Base-by-base conservation (phyloP, 53 echinoderm and acorn worm genomes). In the Zoroaster sp. region DNA sequence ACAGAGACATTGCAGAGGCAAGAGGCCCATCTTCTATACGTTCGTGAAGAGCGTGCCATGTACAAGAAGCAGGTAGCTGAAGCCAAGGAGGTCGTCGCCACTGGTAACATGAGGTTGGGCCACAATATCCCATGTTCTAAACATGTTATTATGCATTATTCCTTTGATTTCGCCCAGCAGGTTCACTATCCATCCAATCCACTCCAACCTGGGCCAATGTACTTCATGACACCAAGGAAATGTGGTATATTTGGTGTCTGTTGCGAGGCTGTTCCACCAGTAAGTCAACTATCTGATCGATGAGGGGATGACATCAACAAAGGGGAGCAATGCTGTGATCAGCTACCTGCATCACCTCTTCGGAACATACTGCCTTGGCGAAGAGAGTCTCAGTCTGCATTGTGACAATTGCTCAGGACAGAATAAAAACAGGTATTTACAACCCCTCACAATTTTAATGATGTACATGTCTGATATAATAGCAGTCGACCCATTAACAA, bases 341-440 rank as follows among this genome's bases (percentile, higher is more conserved):
- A 76, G 68, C 28, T 92, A 89, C 32, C 44, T 89, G 31, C 78
- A 90, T 40, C 66, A 90, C 41, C 87, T 91, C 18, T 82, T 94
- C 38, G 36, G 8, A 34, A 11, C 43, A 17, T 91, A 70, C 38
- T 40, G 89, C 2, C 70, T 91, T 3, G 78, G 87, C 4, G 94
- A 94, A 44, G 17, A 67, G 31, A 21, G 35, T 5, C 52, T 90
- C 2, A n/a, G 45, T 2, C 34, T 94, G 68, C 74, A 91, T 69
- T 87, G 80, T 46, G 94, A 94, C 55, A 94, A 94, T 53, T 94
- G 94, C 32, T 63, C 68, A 12, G 93, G 90, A 1, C 88, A 93
- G 47, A 93, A 93, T 35, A 93, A 93, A 13, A 93, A 93, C 49
- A 53, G 59, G 36, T 93, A 73, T 40, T 6, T n/a, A n/a, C n/a